Evolutionary conservation across 2,888 invertebrate genomes (phyloP).

Genomic region (Hypena proboscidalis): DNA sequence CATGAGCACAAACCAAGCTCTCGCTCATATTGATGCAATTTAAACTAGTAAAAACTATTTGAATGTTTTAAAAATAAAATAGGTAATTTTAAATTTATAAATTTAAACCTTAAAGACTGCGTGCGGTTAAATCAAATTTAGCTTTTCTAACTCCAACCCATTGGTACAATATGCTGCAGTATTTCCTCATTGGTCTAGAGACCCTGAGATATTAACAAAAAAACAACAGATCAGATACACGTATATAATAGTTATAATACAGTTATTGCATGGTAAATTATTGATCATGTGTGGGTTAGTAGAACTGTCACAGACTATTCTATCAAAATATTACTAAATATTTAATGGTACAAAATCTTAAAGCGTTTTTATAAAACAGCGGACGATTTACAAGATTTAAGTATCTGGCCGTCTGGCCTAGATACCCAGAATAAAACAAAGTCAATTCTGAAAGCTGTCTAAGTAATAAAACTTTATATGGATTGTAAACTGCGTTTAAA

Average conservation of each 20-base stretch:
- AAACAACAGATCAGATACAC: background rate
- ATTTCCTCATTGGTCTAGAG: conserved; percentile 8
- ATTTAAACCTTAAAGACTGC: background rate
- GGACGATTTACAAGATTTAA: too few species aligned
- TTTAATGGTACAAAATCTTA: too few species aligned
- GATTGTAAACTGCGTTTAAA: conserved; percentile 28
- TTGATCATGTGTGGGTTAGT: background rate
- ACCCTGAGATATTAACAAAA: conserved; percentile 1
- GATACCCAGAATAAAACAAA: too few species aligned
- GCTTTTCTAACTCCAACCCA: background rate
- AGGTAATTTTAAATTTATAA: background rate
- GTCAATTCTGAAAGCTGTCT: too few species aligned
- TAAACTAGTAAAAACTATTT: conserved; percentile 6
- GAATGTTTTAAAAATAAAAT: background rate
- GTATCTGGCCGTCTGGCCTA: too few species aligned
- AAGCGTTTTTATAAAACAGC: too few species aligned
- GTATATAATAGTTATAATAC: too few species aligned
- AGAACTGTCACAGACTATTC: background rate
- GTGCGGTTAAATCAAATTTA: background rate
- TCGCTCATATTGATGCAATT: conserved; percentile 57
- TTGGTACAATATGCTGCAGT: conserved; percentile 2
- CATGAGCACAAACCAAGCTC: conserved; percentile 52
- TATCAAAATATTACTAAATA: too few species aligned
- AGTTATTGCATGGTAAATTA: background rate
- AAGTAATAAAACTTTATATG: conserved; percentile 11